These are phyloP conservation scores for Rhinopomastus cyanomelas DNA, from an alignment of 2,113 vertebrate species.

Conservation along the genomic window DNA sequence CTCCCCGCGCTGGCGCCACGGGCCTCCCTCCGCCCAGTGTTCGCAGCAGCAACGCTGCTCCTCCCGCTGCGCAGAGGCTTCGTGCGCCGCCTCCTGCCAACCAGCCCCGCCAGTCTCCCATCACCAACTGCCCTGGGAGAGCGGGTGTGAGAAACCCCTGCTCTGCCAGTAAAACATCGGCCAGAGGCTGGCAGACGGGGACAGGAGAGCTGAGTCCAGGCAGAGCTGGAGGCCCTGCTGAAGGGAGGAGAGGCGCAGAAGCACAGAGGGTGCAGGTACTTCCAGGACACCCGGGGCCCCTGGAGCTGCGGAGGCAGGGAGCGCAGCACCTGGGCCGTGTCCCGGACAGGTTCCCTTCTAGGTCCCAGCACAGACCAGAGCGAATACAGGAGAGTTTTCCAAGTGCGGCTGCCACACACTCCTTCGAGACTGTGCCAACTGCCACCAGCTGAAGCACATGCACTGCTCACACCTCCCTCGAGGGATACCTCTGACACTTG, in stretches of 20 bases:
- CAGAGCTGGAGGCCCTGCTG: neutral
- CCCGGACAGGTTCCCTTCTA: constrained; percentile 24
- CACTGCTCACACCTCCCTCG: constrained; percentile 71
- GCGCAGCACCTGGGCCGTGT: neutral
- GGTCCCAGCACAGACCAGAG: constrained; percentile 28
- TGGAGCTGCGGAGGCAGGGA: neutral
- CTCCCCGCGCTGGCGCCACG: fast-evolving
- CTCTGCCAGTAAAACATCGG: neutral
- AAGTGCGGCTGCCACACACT: constrained; percentile 31
- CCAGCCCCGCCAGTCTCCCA: neutral
- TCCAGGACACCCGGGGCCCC: neutral
- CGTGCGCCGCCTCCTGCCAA: neutral
- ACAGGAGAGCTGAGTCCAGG: neutral
- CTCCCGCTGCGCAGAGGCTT: neutral
- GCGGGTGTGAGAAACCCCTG: neutral
- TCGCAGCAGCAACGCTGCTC: neutral
- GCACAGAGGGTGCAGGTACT: neutral
- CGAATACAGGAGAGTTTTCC: constrained; percentile 11
- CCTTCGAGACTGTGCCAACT: constrained; percentile 46
- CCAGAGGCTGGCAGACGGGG: neutral
- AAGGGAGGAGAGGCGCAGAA: neutral
- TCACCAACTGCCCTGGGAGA: neutral
- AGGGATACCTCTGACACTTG: constrained; percentile 74
- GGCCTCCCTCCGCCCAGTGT: neutral
- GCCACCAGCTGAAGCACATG: constrained; percentile 66